phyloP scores from a whole-genome alignment of 2,113 vertebrate species.

The Oreotrochilus melanogaster region DNA sequence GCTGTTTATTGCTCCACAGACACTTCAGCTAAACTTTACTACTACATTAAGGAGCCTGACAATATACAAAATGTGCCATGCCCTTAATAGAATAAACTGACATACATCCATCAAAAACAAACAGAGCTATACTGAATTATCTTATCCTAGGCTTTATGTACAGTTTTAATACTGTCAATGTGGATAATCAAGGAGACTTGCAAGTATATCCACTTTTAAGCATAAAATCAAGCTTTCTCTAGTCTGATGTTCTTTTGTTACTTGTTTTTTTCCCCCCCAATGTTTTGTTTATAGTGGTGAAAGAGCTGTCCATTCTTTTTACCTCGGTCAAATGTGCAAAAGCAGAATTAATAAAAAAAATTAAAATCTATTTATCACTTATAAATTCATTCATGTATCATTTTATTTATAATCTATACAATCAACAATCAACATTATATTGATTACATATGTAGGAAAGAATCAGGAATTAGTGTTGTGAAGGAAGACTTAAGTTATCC shows the following conservation, averaged over 20 bases:
- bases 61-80: not conserved
- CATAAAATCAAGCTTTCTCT: not conserved
- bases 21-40: not conserved
- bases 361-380: too few species aligned
- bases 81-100: not conserved
- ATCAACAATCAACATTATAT: not conserved
- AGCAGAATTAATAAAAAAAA: not conserved
- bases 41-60: too few species aligned
- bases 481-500: not conserved
- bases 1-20: not conserved
- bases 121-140: not conserved
- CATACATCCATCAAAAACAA: not conserved
- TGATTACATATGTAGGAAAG: not conserved
- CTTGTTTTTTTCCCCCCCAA: not conserved
- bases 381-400: too few species aligned
- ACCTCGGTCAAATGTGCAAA: not conserved
- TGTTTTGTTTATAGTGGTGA: not conserved
- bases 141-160: not conserved
- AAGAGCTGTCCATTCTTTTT: not conserved
- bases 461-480: not conserved
- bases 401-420: too few species aligned
- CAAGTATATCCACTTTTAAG: not conserved
- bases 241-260: not conserved
- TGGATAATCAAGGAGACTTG: not conserved
- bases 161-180: rapidly evolving